These are phyloP conservation scores for Bubo scandiacus DNA, from an alignment of 2,113 vertebrate species.

Conservation along the genomic window DNA sequence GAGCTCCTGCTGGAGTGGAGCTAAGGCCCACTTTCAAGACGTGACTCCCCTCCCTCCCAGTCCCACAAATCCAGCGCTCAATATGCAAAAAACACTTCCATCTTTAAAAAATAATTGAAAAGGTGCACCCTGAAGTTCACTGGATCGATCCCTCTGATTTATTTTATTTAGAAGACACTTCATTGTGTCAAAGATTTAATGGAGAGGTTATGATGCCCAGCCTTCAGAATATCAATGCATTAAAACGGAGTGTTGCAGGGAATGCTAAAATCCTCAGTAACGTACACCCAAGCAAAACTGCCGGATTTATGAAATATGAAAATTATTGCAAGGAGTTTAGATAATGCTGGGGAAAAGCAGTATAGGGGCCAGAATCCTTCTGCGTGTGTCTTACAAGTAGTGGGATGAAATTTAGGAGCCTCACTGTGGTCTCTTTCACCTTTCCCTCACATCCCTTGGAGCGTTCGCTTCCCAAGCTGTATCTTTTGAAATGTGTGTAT, in stretches of 20 bases:
- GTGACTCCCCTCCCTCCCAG: neutral
- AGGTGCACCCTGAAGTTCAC: slow-evolving; percentile 37
- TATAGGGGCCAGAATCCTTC: neutral
- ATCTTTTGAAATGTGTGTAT: neutral
- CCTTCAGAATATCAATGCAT: slow-evolving; percentile 26
- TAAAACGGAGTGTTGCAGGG: neutral
- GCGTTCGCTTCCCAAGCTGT: neutral
- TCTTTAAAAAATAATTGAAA: slow-evolving; percentile 53
- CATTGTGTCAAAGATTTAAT: slow-evolving; percentile 63
- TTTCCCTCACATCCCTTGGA: neutral
- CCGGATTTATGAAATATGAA: neutral
- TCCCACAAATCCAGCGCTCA: neutral
- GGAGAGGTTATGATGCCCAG: slow-evolving; percentile 42
- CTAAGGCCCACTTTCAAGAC: neutral
- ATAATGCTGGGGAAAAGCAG: neutral
- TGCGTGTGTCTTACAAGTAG: rapidly evolving
- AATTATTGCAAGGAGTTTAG: neutral
- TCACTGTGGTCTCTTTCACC: neutral
- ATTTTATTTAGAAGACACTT: slow-evolving; percentile 60
- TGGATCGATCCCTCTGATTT: slow-evolving; percentile 48
- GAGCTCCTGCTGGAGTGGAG: neutral
- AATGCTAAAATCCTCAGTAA: slow-evolving; percentile 25
- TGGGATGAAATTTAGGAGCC: neutral
- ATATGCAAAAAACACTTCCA: slow-evolving; percentile 19
- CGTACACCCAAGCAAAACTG: neutral